Evolutionary conservation across 2,888 invertebrate genomes (phyloP), one percentile per base, ranked within the genome.

Genomic region (Cactoblastis cactorum): DNA sequence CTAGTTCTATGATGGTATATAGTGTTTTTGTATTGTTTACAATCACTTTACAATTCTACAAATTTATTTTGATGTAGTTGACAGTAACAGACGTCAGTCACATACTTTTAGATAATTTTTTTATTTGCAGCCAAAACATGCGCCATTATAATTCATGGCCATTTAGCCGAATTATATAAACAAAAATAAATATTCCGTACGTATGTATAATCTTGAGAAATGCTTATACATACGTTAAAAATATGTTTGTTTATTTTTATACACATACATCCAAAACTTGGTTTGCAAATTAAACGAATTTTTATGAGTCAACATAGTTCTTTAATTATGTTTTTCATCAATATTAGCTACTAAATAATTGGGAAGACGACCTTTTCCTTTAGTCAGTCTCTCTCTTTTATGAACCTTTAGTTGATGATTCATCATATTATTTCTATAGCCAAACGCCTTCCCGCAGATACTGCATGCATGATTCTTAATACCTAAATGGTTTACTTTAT

Each of bases 361-460:
- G 8, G 77, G 77, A 62, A 71, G 67, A 2, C 77, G 55, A 0
- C 75, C 74, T 46, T 80, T 81, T 8, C 28, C 28, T 28, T 2
- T 28, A 6, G 28, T 28, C 28, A 28, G 28, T 6, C 8, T 28
- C 49, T 74, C 71, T 37, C 80, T 67, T 46, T 81, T 81, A 60
- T 81, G 81, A 0, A 80, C 80, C 71, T 71, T 70, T 3, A 71
- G 58, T 54, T 78, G 78, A 55, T 81, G 81, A 52, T 77, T 79
- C 79, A 76, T 80, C 78, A 81, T 80, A 28, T 75, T 76, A 62
- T 78, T 79, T 38, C 80, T 69, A 49, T 77, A 80, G 1, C 81
- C 80, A 67, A 80, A 81, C n/a, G 79, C 77, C 54, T 80, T 80
- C 0, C 80, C 80, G 56, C 81, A 81, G 6, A 78, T 56, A 53